Evolutionary conservation across 2,888 invertebrate species (phyloP).

Genomic region (Lydus trimaculatus): DNA sequence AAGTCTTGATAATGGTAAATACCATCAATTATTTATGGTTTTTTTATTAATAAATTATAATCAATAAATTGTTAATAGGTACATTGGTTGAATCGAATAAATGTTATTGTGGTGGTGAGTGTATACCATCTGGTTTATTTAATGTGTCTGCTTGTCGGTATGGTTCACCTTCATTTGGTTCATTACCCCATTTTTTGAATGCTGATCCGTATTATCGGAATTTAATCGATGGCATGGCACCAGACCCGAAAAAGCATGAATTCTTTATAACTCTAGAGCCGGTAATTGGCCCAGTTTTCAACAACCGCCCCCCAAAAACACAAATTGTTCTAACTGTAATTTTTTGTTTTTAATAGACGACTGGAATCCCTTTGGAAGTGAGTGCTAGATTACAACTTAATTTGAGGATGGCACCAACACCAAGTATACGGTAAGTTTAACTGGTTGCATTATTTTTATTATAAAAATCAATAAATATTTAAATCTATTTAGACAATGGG

Average conservation of each 20-base stretch:
- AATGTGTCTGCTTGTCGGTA: conserved; percentile 81
- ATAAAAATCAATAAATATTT: conserved; percentile 8
- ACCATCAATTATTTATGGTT: not conserved
- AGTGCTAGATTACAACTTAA: conserved; percentile 82
- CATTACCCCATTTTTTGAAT: conserved; percentile 84
- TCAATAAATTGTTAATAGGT: conserved; percentile 62
- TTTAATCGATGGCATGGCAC: conserved; percentile 72
- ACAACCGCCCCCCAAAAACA: no score
- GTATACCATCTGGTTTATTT: conserved; percentile 75
- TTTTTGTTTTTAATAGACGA: conserved; percentile 61
- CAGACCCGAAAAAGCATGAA: conserved; percentile 73
- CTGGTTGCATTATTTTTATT: not conserved
- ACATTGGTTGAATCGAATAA: conserved; percentile 65
- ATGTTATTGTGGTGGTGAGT: conserved; percentile 78
- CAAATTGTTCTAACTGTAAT: not conserved
- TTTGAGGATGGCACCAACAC: conserved; percentile 71
- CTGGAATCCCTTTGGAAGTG: conserved; percentile 79
- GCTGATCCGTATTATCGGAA: conserved; percentile 74
- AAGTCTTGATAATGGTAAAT: conserved; percentile 19
- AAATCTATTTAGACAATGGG: conserved; percentile 66
- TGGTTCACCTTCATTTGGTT: conserved; percentile 83
- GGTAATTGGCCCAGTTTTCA: no score
- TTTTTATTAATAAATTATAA: not conserved
- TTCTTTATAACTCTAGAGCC: conserved; percentile 82
- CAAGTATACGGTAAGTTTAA: conserved; percentile 66